Base-by-base conservation (phyloP, 2,888 invertebrate genomes). In the Phyto melanocephala region DNA sequence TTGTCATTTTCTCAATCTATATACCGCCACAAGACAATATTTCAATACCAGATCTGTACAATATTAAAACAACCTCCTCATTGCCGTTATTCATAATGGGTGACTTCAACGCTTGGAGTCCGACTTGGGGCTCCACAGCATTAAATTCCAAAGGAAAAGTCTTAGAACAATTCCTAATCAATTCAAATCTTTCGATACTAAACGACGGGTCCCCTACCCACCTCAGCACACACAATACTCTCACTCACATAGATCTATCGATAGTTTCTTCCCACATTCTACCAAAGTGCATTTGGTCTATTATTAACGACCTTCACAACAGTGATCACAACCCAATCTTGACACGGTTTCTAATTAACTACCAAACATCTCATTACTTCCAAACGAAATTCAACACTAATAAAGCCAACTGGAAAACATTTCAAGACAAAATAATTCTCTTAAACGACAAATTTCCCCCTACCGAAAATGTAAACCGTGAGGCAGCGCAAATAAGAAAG, bases 181-280 rank as follows among this genome's bases (percentile, higher is more conserved):
- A 33, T 24, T 10, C 28, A 4, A 35, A 52, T 37, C 8, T 72
- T 1, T 24, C n/a, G 4, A 22, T 33, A 2, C 15, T 67, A 17
- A 65, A 56, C 33, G 47, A 75, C 17, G 54, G 28, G 6, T 74
- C 54, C 13, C 54, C 74, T 54, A 74, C 74, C 8, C 60, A 72
- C n/a, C 33, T 72, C 33, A 72, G 60, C 15, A 60, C 58, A 15
- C 71, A 72, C 20, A 40, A 62, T 24, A 62, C 54, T 2, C 54
- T 63, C 15, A 20, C 54, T 1, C 42, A 74, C 11, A 74, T 63
- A 24, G 74, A 74, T 24, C n/a, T 56, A 28, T 11, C 74, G 13
- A 40, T 74, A 7, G 52, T 7, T 1, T 63, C 63, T 11, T 28
- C 54, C 4, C 8, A 40, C 10, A 11, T 63, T 17, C 5, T 20